Base-by-base conservation (phyloP, 2,888 invertebrate genomes). In the Cataglyphis altisquamis region DNA sequence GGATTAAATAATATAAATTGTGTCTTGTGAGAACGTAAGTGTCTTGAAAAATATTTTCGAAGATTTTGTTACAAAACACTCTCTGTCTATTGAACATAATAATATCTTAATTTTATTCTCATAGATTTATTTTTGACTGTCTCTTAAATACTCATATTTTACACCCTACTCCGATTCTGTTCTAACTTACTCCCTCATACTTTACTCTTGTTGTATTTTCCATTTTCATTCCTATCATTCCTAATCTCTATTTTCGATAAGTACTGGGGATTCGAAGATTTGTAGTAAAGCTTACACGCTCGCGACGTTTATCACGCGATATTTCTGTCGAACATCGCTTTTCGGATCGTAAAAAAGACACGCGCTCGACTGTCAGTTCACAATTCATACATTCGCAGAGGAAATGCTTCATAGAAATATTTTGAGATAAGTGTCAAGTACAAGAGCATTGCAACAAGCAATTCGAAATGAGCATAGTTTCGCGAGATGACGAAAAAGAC, bases 261-360 rank as follows among this genome's bases (percentile, higher is more conserved):
- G n/a, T 45, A 36, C 18, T 48, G 39, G 10, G 32, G 5, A 67
- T 66, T 39, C 29, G 25, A 62, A 67, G 66, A 66, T 39, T 77
- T 77, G 57, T 57, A 29, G 55, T 10, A 32, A 67, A n/a, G 29
- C 41, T 77, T 74, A 67, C 25, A 32, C 6, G 29, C 57, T 21
- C 15, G 8, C 41, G n/a, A 55, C 41, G 1, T 77, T 77, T 67
- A 77, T 77, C 77, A 41, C 67, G 29, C 67, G 67, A 77, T 77
- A 77, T 77, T 77, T 77, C 67, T 77, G 57, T 77, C 57, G n/a
- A 64, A 25, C 75, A 64, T 75, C 52, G 32, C 41, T 57, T 77
- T 67, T 67, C 29, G 41, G 67, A 41, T 67, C 64, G 64, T 57
- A 67, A 67, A 77, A 55, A 77, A 67, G 39, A 67, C 21, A 52